phyloP scores from a whole-genome alignment of 2,888 invertebrate genomes.

The Callosobruchus maculatus region DNA sequence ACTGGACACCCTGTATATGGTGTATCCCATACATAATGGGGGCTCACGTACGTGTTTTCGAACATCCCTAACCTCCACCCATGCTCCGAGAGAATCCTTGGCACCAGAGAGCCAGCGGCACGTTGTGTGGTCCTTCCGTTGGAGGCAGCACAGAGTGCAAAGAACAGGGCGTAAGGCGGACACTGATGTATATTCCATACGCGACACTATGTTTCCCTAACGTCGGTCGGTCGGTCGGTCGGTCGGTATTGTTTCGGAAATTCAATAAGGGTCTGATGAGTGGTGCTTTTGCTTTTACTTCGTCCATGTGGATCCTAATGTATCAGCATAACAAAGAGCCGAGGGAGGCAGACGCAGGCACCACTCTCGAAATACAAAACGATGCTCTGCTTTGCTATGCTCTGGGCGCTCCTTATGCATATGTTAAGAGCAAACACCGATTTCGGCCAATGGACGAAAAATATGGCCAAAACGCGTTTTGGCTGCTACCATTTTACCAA shows the following conservation, averaged over 20 bases:
- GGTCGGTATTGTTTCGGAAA: background rate
- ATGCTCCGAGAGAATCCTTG: background rate
- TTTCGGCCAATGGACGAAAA: too few species aligned
- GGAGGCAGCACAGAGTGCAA: constrained; percentile 1
- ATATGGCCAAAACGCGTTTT: too few species aligned
- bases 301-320: background rate
- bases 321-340: background rate
- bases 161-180: constrained; percentile 7
- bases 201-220: background rate
- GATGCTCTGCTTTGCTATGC: too few species aligned
- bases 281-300: background rate
- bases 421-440: too few species aligned
- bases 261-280: background rate
- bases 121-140: constrained; percentile 16
- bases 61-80: background rate
- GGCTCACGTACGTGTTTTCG: too few species aligned
- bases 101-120: background rate
- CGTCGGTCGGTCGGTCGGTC: too few species aligned
- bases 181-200: constrained; percentile 11
- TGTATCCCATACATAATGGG: too few species aligned
- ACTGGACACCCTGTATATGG: too few species aligned
- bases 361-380: background rate
- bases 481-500: too few species aligned
- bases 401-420: background rate
- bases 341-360: background rate